Evolutionary conservation across 1,140 invertebrate genomes (phyloP), one percentile per base, ranked within the genome.

Genomic region (Delia radicum): DNA sequence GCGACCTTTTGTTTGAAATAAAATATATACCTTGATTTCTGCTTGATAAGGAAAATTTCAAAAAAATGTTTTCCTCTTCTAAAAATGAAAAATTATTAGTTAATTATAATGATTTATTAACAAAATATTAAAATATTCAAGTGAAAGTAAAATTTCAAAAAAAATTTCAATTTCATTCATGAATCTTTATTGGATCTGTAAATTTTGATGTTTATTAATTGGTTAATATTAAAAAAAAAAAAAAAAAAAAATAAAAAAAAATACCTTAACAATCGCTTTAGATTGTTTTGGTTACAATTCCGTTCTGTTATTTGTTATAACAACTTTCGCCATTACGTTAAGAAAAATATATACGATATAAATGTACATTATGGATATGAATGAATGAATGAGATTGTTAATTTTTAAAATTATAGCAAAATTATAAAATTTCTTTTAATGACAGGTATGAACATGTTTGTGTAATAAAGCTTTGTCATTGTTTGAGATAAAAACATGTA

Each of bases 241-340:
- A 37, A 37, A 7, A 37, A n/a, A n/a, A 21, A 8, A 55, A 18
- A 55, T 18, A 24, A 55, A 55, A 55, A 55, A 10, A 37, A 37
- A 37, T 10, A 37, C 13, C 3, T 55, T 55, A 55, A 55, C 18
- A 55, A 21, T 55, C 18, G 2, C 21, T 55, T 21, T 8, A 55
- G 15, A 55, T 21, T 15, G 75, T 72, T 46, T 27, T 69, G 63
- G 65, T 77, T 77, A 37, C 29, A 24, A 72, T 13, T 37, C n/a
- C 15, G 42, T 72, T 31, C 42, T 37, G 18, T 42, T 33, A 31
- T 37, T 24, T 24, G 42, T 21, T 37, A n/a, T 42, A 72, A n/a
- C 18, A 33, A 72, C 33, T 33, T 37, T 37, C 73, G 77, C 62
- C 46, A 74, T 61, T 48, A 27, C 26, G 63, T 74, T 77, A n/a